These are phyloP conservation scores for Dasysyrphus tricinctus DNA, from an alignment of 2,888 invertebrate species.

Conservation along the genomic window DNA sequence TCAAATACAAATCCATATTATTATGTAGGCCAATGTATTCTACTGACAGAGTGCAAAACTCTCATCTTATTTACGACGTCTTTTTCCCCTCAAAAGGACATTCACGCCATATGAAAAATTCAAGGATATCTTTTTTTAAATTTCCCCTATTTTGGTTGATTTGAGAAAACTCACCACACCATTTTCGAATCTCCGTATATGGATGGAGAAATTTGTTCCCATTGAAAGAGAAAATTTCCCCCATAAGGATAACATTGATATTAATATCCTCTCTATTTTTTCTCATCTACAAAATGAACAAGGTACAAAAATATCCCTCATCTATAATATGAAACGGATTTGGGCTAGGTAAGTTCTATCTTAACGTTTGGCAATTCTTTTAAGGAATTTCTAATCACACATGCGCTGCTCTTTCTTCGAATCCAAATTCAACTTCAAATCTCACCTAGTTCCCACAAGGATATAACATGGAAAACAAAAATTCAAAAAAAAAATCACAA, in stretches of 20 bases:
- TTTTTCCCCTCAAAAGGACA: conserved; percentile 36
- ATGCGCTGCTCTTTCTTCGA: conserved; percentile 41
- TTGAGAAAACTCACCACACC: conserved; percentile 51
- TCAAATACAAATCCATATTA: conserved; percentile 46
- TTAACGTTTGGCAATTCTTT: background rate
- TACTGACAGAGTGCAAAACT: conserved; percentile 28
- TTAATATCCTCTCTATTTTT: background rate
- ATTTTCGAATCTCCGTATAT: conserved; percentile 38
- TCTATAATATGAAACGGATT: background rate
- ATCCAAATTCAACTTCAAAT: conserved; percentile 33
- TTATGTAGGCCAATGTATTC: conserved; percentile 62
- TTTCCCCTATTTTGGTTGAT: background rate
- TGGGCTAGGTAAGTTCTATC: background rate
- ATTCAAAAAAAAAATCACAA: background rate
- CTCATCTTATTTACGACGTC: conserved; percentile 1
- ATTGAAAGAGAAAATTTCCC: conserved; percentile 25
- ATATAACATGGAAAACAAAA: conserved; percentile 41
- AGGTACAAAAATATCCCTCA: conserved; percentile 41
- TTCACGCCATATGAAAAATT: conserved; percentile 13
- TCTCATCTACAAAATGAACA: background rate
- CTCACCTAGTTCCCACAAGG: conserved; percentile 62
- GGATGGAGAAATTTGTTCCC: conserved; percentile 22
- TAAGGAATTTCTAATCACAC: conserved; percentile 45
- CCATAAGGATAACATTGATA: background rate
- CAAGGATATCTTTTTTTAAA: background rate